phyloP scores from a whole-genome alignment of 1,140 invertebrate species.

The Drosophila persimilis region DNA sequence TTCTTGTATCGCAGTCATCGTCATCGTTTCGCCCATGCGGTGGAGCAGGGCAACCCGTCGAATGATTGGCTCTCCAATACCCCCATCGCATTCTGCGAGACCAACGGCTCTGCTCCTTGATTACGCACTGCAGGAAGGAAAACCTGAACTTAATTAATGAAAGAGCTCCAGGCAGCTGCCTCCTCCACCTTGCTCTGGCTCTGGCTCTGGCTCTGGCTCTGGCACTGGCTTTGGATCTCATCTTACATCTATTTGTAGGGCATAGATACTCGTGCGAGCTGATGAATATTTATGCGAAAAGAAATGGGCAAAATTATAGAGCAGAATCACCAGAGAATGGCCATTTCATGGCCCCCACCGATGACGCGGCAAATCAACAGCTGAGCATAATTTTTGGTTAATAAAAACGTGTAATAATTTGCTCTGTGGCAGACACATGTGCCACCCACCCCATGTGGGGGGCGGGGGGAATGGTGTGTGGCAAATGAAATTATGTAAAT shows the following conservation, averaged over 20 bases:
- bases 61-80: not conserved
- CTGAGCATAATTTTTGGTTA: slow-evolving; percentile 66
- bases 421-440: slow-evolving; percentile 21
- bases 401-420: slow-evolving; percentile 75
- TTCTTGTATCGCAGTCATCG: slow-evolving; percentile 64
- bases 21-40: not conserved
- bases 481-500: slow-evolving; percentile 81
- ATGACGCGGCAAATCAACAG: slow-evolving; percentile 74
- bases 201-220: too few relatives aligned
- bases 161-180: slow-evolving; percentile 29
- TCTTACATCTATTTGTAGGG: slow-evolving; percentile 57
- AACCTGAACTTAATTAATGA: slow-evolving; percentile 71
- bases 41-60: slow-evolving; percentile 7
- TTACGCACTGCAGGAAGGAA: slow-evolving; percentile 13
- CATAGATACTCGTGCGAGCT: slow-evolving; percentile 44
- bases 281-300: slow-evolving; percentile 67
- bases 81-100: not conserved
- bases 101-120: slow-evolving; percentile 6
- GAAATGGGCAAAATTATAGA: not conserved
- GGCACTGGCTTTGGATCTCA: not conserved
- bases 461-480: slow-evolving; percentile 31
- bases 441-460: not conserved
- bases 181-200: slow-evolving; percentile 8
- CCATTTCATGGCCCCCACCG: slow-evolving; percentile 15
- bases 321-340: not conserved